A percentile compares a stretch with the other conserved stretches of the same genome.
Conservation (phyloP, 2,888 invertebrate species). For the Dione vanillae region DNA sequence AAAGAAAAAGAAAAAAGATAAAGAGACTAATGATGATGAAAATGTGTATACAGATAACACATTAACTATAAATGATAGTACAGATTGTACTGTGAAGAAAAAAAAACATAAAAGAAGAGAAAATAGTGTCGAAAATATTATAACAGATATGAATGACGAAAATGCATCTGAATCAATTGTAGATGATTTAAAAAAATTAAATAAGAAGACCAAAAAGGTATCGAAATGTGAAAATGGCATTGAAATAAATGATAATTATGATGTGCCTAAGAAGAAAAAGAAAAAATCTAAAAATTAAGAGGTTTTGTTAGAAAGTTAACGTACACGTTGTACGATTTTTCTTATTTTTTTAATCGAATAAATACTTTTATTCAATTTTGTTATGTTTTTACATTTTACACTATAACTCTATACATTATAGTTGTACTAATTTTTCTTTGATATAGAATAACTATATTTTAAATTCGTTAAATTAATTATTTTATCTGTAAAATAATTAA, state of each 20-base stretch:
- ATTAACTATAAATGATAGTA: constrained; percentile 1
- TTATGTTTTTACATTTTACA: background rate
- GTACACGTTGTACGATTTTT: constrained; percentile 20
- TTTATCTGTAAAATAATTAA: too few species aligned
- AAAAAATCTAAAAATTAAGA: constrained; percentile 31
- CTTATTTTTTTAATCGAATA: background rate
- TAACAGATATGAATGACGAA: background rate
- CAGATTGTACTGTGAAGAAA: background rate
- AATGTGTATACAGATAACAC: background rate
- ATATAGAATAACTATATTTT: too few species aligned
- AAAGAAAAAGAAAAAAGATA: constrained; percentile 15
- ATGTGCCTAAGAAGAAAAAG: constrained; percentile 53
- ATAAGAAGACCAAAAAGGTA: constrained; percentile 42
- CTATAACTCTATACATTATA: too few species aligned
- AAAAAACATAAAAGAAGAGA: constrained; percentile 4
- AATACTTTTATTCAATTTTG: background rate
- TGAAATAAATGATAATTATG: background rate
- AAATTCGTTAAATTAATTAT: too few species aligned
- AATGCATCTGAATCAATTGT: background rate
- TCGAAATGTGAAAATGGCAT: constrained; percentile 38
- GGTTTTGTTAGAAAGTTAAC: constrained; percentile 16
- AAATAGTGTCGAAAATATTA: background rate
- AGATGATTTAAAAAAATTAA: background rate
- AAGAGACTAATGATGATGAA: background rate
- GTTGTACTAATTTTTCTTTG: too few species aligned